Evolutionary conservation across 2,888 invertebrate genomes (phyloP).

Genomic region (Maniola hyperantus): DNA sequence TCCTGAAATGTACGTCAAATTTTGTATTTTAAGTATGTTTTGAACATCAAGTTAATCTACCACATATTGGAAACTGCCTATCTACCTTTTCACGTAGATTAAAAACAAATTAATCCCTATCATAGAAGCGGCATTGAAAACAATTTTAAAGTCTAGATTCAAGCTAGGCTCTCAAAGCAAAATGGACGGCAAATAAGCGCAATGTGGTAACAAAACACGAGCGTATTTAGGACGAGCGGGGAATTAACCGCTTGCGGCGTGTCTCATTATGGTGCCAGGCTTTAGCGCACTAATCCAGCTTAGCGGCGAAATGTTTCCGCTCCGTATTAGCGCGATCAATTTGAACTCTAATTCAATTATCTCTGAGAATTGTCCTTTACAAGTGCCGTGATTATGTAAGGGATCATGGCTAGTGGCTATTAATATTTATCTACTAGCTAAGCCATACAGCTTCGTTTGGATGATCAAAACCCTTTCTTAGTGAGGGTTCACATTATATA

Average conservation of each 20-base stretch:
- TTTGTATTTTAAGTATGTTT: no score
- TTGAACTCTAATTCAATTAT: slow-evolving; percentile 42
- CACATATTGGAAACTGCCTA: no score
- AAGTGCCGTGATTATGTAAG: background rate
- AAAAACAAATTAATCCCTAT: no score
- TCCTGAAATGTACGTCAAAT: no score
- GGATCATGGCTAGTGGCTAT: background rate
- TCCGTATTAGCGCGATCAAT: slow-evolving; percentile 33
- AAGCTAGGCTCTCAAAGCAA: background rate
- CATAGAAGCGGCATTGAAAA: no score
- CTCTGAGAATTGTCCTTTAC: background rate
- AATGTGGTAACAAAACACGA: slow-evolving; percentile 10
- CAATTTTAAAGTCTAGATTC: background rate
- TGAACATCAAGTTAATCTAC: no score
- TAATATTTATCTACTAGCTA: no score
- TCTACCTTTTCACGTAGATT: no score
- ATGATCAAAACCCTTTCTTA: no score
- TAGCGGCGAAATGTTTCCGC: slow-evolving; percentile 46
- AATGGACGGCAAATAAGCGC: slow-evolving; percentile 18
- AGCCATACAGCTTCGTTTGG: no score
- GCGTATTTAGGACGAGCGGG: slow-evolving; percentile 17
- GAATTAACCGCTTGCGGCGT: slow-evolving; percentile 28
- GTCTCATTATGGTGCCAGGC: slow-evolving; percentile 28
- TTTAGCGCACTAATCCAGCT: slow-evolving; percentile 32
- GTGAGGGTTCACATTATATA: no score